Conservation (phyloP, 2,888 invertebrate species). For the Beris chalybata region DNA sequence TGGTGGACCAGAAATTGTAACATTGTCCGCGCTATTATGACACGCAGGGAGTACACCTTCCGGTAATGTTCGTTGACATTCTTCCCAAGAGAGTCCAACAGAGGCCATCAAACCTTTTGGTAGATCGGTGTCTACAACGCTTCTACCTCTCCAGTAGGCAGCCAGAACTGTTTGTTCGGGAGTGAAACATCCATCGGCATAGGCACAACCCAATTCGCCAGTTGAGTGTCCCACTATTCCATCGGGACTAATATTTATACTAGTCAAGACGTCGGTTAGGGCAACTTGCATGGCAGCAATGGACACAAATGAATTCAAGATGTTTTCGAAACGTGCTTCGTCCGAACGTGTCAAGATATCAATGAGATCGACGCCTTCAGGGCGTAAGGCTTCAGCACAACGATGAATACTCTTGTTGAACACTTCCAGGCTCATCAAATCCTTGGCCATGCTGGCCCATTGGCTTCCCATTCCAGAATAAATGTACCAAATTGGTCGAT, state of each 20-base stretch:
- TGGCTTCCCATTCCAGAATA: constrained; percentile 99
- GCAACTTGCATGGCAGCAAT: constrained; percentile 97
- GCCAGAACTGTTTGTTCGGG: constrained; percentile 92
- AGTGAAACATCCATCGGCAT: constrained; percentile 94
- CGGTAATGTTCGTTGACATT: constrained; percentile 73
- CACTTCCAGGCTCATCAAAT: constrained; percentile 77
- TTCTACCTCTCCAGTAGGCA: constrained; percentile 90
- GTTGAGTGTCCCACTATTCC: constrained; percentile 94
- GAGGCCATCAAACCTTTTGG: constrained; percentile 88
- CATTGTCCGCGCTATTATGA: constrained; percentile 92
- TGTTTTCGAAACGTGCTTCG: constrained; percentile 78
- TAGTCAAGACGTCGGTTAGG: constrained; percentile 82
- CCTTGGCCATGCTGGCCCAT: constrained; percentile 94
- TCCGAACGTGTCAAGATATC: constrained; percentile 76
- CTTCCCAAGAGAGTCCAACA: constrained; percentile 86
- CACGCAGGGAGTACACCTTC: constrained; percentile 84
- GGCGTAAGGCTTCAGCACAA: constrained; percentile 74
- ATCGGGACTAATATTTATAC: constrained; percentile 80
- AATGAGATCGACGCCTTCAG: constrained; percentile 79
- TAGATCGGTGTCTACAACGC: constrained; percentile 75
- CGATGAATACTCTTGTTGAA: constrained; percentile 79
- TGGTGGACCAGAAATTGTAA: constrained; percentile 89
- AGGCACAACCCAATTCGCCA: constrained; percentile 78
- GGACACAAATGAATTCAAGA: constrained; percentile 86
- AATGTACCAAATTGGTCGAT: constrained; percentile 88